phyloP scores from a whole-genome alignment of 2,797 vertebrate species.

The Acipenser transmontanus region DNA sequence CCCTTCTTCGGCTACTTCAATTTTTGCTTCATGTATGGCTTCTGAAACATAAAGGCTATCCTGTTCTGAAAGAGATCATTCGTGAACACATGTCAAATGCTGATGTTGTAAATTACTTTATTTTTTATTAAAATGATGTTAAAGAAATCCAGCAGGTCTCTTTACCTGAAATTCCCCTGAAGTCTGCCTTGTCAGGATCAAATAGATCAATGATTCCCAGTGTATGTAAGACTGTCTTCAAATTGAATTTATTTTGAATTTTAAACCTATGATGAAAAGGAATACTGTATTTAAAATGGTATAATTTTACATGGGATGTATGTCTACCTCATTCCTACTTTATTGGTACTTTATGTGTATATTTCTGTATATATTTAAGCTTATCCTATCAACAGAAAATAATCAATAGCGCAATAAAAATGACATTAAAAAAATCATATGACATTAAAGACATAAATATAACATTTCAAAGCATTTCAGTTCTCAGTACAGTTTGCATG shows the following conservation, averaged over 20 bases:
- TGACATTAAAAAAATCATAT: slow-evolving; percentile 4
- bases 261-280: slow-evolving; percentile 62
- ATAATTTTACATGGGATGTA: too few species aligned
- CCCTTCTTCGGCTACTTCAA: slow-evolving; percentile 79
- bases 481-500: not conserved
- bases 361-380: too few species aligned
- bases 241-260: slow-evolving; percentile 75
- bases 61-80: slow-evolving; percentile 50
- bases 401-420: too few species aligned
- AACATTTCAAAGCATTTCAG: too few species aligned
- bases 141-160: not conserved
- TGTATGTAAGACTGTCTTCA: slow-evolving; percentile 67
- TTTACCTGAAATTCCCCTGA: slow-evolving; percentile 83
- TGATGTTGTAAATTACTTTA: too few species aligned
- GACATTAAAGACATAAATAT: not conserved
- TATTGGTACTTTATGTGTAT: too few species aligned
- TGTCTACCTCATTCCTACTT: too few species aligned
- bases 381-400: too few species aligned
- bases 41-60: slow-evolving; percentile 77
- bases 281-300: too few species aligned
- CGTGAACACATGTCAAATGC: not conserved
- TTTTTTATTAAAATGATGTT: not conserved
- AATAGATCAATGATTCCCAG: slow-evolving; percentile 80
- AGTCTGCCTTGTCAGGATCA: slow-evolving; percentile 70
- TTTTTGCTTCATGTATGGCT: slow-evolving; percentile 74